Conservation (phyloP, 1,140 invertebrate genomes). For the Zaprionus gabonicus region DNA sequence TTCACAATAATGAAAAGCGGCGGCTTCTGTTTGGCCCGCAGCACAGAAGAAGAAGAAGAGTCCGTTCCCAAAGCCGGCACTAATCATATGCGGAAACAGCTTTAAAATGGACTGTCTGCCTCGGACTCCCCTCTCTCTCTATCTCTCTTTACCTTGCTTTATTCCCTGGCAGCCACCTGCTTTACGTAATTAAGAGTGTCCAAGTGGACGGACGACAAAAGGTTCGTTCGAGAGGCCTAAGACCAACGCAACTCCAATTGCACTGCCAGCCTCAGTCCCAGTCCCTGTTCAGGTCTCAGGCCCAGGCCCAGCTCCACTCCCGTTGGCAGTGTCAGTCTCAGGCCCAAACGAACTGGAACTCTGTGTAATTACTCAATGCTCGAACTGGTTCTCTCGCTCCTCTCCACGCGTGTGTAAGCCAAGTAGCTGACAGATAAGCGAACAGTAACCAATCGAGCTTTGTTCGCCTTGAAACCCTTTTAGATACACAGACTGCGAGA, state of each 20-base stretch:
- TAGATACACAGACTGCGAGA: conserved; percentile 49
- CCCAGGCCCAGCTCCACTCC: conserved; percentile 13
- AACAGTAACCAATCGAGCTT: conserved; percentile 59
- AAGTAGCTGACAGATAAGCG: conserved; percentile 79
- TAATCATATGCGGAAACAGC: conserved; percentile 79
- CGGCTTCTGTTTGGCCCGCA: conserved; percentile 39
- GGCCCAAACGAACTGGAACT: conserved; percentile 28
- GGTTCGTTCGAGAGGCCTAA: conserved; percentile 50
- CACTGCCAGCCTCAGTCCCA: conserved; percentile 6
- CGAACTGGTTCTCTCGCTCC: conserved; percentile 72
- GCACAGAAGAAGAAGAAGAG: neutral
- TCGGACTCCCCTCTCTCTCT: neutral
- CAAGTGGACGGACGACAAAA: conserved; percentile 53
- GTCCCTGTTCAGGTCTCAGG: conserved; percentile 5
- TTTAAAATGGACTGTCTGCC: conserved; percentile 64
- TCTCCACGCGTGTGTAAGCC: conserved; percentile 69
- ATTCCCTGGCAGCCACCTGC: conserved; percentile 75
- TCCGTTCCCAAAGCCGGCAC: conserved; percentile 52
- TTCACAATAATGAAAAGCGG: conserved; percentile 78
- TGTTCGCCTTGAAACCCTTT: conserved; percentile 68
- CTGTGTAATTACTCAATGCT: conserved; percentile 75
- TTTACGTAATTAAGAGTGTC: conserved; percentile 80
- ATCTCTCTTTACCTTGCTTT: conserved; percentile 53
- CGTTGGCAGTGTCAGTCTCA: conserved; percentile 12
- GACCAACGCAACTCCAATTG: conserved; percentile 26